A percentile compares a stretch with the other conserved stretches of the same genome.
phyloP scores from a whole-genome alignment of 2,113 vertebrate species.

The Macquaria ambigua region DNA sequence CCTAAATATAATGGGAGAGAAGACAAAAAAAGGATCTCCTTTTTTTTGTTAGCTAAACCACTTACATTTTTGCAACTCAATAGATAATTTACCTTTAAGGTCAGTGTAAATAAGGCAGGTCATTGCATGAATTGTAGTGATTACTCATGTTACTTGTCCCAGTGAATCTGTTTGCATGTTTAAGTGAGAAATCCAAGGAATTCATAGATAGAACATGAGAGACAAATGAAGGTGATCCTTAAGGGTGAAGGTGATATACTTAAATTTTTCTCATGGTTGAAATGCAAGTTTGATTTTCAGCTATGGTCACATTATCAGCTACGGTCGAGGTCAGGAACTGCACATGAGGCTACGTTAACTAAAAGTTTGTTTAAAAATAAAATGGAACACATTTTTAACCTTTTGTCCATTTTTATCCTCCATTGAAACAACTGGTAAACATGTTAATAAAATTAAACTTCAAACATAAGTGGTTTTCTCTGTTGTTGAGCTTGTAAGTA shows the following conservation, averaged over 20 bases:
- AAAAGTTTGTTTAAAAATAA: neutral
- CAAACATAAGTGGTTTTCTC: neutral
- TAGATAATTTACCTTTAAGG: slow-evolving; percentile 22
- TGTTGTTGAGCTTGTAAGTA: neutral
- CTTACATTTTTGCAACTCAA: neutral
- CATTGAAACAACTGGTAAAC: neutral
- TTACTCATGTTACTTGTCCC: slow-evolving; percentile 6
- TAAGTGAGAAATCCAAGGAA: neutral
- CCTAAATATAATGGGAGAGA: neutral
- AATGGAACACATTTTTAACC: neutral
- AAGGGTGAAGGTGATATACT: neutral
- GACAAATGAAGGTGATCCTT: neutral
- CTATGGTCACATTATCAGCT: neutral
- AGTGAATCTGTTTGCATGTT: slow-evolving; percentile 5
- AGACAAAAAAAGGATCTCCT: neutral
- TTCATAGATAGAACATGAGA: neutral
- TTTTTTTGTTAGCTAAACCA: too few species aligned
- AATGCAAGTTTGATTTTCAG: neutral
- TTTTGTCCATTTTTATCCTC: neutral
- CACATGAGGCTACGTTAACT: too few species aligned
- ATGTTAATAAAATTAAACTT: neutral
- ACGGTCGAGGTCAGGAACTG: neutral
- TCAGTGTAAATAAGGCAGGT: slow-evolving; percentile 34
- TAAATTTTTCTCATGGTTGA: neutral
- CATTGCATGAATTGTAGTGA: slow-evolving; percentile 30